Percentiles rank a stretch among this genome's conserved stretches.
These are phyloP conservation scores for Epinephelus fuscoguttatus DNA, from an alignment of 2,113 vertebrate species.

Conservation along the genomic window DNA sequence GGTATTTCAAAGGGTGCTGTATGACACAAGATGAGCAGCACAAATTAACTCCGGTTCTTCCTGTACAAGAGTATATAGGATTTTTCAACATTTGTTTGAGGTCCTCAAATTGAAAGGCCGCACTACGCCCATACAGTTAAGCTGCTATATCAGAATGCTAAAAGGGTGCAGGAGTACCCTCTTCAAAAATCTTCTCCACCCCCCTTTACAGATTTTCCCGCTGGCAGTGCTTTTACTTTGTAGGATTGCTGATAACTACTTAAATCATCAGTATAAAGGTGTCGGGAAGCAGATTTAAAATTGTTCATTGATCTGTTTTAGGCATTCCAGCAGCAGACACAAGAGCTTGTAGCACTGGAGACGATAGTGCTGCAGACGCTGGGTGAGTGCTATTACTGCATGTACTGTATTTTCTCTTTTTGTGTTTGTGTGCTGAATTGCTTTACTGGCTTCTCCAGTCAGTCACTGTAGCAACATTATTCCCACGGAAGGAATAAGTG, in stretches of 20 bases:
- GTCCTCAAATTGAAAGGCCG: not conserved
- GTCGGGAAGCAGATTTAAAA: not conserved
- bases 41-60: too few species aligned
- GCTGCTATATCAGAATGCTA: not conserved
- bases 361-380: slow-evolving; percentile 98
- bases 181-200: not conserved
- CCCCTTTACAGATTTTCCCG: not conserved
- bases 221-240: not conserved
- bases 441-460: not conserved
- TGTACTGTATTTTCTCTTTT: not conserved
- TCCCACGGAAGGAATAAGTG: not conserved
- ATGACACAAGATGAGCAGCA: too few species aligned
- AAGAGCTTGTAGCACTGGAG: slow-evolving; percentile 99
- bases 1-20: too few species aligned
- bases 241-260: not conserved
- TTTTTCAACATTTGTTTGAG: not conserved
- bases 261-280: not conserved
- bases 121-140: too few species aligned
- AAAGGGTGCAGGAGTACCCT: too few species aligned
- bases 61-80: not conserved
- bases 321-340: slow-evolving; percentile 97
- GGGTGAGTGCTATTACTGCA: slow-evolving; percentile 86
- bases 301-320: slow-evolving; percentile 72
- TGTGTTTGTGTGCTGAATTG: not conserved
- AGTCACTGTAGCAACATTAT: not conserved